phyloP scores from a whole-genome alignment of 1,140 invertebrate genomes.

The Papilio glaucus region DNA sequence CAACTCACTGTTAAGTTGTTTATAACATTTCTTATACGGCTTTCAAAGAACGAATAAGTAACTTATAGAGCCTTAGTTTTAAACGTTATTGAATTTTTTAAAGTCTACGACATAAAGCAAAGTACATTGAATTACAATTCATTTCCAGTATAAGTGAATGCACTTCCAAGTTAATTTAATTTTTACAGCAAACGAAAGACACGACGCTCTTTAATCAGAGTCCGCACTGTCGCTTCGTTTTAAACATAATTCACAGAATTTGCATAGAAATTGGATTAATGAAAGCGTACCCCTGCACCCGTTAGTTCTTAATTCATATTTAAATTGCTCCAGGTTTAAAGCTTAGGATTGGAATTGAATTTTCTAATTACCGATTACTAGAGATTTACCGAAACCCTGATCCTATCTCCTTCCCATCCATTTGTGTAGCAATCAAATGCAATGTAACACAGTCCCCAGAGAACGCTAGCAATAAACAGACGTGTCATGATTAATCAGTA shows the following conservation, averaged over 20 bases:
- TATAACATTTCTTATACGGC: too few relatives aligned
- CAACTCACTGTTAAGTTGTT: too few relatives aligned
- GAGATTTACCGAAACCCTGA: neutral
- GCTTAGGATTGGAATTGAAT: constrained; percentile 28
- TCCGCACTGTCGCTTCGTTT: constrained; percentile 25
- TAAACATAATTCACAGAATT: constrained; percentile 33
- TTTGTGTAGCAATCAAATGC: too few relatives aligned
- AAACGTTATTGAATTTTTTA: too few relatives aligned
- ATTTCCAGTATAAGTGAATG: constrained; percentile 10
- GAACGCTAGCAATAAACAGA: too few relatives aligned
- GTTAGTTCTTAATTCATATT: constrained; percentile 37
- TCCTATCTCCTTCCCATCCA: too few relatives aligned
- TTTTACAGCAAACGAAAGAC: constrained; percentile 26
- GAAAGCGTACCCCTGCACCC: constrained; percentile 9
- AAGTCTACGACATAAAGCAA: neutral
- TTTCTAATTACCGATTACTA: constrained; percentile 23
- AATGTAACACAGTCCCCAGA: too few relatives aligned
- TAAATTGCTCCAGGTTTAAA: constrained; percentile 30
- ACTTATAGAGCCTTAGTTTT: neutral
- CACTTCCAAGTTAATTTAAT: constrained; percentile 14
- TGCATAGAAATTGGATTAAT: constrained; percentile 39
- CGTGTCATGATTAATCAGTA: too few relatives aligned
- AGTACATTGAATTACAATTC: neutral
- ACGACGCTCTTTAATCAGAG: constrained; percentile 28
- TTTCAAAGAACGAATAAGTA: too few relatives aligned